Conservation (phyloP, 2,888 invertebrate species). For the Chironomus tentans region DNA sequence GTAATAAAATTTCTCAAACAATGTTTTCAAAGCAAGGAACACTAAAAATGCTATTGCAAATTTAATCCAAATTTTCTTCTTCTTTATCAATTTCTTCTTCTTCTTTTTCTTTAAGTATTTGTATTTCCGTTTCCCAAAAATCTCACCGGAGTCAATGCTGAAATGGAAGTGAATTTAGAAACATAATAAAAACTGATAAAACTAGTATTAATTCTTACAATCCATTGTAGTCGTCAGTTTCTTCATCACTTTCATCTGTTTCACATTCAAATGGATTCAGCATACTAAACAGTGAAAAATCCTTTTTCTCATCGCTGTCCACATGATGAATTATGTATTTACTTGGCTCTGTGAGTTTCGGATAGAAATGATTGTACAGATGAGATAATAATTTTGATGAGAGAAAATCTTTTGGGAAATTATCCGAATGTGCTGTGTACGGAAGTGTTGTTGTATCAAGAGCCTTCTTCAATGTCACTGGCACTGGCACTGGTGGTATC, state of each 20-base stretch:
- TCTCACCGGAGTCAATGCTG: not conserved
- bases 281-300: not conserved
- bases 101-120: not conserved
- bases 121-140: not conserved
- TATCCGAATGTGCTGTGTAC: too few relatives aligned
- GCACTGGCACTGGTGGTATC: too few relatives aligned
- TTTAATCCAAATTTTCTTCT: conserved; percentile 9
- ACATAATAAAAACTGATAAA: too few relatives aligned
- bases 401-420: too few relatives aligned
- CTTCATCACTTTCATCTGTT: not conserved
- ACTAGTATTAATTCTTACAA: too few relatives aligned
- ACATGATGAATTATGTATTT: too few relatives aligned
- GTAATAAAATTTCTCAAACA: not conserved
- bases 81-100: not conserved
- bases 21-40: not conserved
- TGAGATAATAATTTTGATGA: too few relatives aligned
- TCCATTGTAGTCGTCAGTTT: not conserved
- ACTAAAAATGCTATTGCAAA: not conserved
- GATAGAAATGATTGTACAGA: too few relatives aligned
- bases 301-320: not conserved
- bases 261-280: not conserved
- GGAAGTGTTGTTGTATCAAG: too few relatives aligned
- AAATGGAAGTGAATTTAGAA: not conserved
- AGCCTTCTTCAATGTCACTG: too few relatives aligned
- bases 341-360: too few relatives aligned